Percentiles rank a stretch among this genome's conserved stretches.
These are phyloP conservation scores for Talpa occidentalis DNA, from an alignment of 2,113 vertebrate genomes.

Conservation along the genomic window DNA sequence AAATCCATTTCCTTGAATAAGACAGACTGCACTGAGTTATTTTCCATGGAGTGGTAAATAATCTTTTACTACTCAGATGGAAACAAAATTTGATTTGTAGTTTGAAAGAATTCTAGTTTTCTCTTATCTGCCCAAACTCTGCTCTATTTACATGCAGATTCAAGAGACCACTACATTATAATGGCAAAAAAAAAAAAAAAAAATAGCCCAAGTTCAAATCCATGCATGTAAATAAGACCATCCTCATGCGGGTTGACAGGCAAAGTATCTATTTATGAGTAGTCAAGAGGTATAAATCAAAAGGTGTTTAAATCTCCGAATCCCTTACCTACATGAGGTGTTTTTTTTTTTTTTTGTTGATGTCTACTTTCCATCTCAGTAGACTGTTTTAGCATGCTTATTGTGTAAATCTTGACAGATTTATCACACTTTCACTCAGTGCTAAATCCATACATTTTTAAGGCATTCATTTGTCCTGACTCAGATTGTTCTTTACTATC, in stretches of 20 bases:
- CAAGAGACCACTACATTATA: neutral
- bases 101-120: neutral
- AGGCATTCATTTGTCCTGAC: conserved; percentile 31
- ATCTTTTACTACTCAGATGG: neutral
- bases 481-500: conserved; percentile 41
- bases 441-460: conserved; percentile 15
- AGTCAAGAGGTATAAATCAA: conserved; percentile 24
- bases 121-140: neutral
- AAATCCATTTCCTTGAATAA: neutral
- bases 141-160: neutral
- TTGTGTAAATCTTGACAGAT: conserved; percentile 53
- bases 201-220: neutral
- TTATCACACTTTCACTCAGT: conserved; percentile 30
- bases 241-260: neutral
- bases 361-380: conserved; percentile 23
- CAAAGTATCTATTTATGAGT: conserved; percentile 33
- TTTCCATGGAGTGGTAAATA: conserved; percentile 12
- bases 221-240: conserved; percentile 50
- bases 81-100: conserved; percentile 39
- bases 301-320: neutral
- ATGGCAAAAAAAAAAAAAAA: conserved; percentile 34
- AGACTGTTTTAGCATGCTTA: neutral
- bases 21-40: neutral
- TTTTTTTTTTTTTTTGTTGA: neutral
- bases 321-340: neutral